These are phyloP conservation scores for Tychaedon coryphoeus DNA, from an alignment of 2,113 vertebrate genomes.

Conservation along the genomic window DNA sequence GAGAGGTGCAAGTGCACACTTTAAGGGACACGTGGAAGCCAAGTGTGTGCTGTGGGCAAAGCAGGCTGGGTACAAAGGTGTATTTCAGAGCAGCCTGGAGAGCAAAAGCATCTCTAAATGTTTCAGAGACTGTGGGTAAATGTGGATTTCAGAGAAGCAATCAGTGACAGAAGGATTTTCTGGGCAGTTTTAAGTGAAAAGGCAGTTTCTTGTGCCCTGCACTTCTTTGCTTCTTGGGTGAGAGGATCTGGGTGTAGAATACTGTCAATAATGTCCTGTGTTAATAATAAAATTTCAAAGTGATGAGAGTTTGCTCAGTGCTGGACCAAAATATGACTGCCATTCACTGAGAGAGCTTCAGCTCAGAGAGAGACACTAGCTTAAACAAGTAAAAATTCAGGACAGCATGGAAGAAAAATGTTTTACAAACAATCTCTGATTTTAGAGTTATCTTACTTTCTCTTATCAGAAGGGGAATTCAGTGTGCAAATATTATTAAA, in stretches of 20 bases:
- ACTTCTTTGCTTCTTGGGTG: background rate
- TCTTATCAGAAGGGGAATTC: constrained; percentile 4
- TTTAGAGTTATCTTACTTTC: background rate
- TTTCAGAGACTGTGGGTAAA: background rate
- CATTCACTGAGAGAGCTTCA: background rate
- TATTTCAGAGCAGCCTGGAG: background rate
- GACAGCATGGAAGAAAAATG: background rate
- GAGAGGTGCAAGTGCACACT: background rate
- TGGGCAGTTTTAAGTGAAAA: background rate
- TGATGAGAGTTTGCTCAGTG: background rate
- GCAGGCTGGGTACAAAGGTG: background rate
- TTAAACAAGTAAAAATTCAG: background rate
- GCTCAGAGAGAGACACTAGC: background rate
- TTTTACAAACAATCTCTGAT: background rate
- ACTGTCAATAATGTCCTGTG: background rate
- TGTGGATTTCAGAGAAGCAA: background rate
- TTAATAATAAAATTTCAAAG: background rate
- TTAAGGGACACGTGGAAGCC: background rate
- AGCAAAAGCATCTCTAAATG: background rate
- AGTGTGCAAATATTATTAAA: constrained; percentile 66
- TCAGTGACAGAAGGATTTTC: accelerated
- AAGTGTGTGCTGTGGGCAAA: accelerated
- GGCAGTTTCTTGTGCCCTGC: background rate
- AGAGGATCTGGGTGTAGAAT: background rate
- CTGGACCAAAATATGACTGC: background rate